Evolutionary conservation across 2,797 vertebrate species (phyloP), one percentile per base, ranked within the genome.

Genomic region (Leucoraja ocellata): DNA sequence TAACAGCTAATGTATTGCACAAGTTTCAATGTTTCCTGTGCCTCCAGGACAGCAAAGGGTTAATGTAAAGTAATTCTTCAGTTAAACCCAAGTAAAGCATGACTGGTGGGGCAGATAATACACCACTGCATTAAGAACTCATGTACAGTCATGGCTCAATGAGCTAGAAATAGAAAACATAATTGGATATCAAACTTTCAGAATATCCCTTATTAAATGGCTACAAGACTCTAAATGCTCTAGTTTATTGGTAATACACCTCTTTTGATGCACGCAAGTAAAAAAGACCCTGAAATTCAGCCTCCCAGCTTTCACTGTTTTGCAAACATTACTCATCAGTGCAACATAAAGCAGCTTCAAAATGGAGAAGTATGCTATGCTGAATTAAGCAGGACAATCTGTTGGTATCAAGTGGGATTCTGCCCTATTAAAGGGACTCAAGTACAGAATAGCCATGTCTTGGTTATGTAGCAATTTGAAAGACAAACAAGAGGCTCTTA

Each of bases 71-170:
- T 11, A n/a, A 63, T 61, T 86, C 25, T 86, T 63, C n/a, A 28
- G 83, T 58, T 63, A 63, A 86, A 63, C 83, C n/a, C 54, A 86
- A 54, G 54, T 28, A 58, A 79, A 84, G 46, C 25, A 83, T 58
- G 39, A 58, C 81, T 84, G 46, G 18, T 54, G 23, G 46, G 81
- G 10, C 54, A 84, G 54, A 61, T 63, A 86, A 84, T n/a, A 61
- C 94, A 94, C 94, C 93, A 94, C 94, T 95, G 94, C 95, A 95
- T 95, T 96, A 96, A 95, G 95, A 95, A 96, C 96, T 96, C 96
- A 95, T 95, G 96, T 94, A 95, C 96, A 95, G 96, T 96, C 96
- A 95, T 95, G 96, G 95, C 95, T 95, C 96, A 95, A 95, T 93
- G 95, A 95, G 94, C 95, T 94, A 95, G 94, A 95, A 94, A 95